Base-by-base conservation (phyloP, 2,113 vertebrate genomes). In the Mormyrus lacerda region DNA sequence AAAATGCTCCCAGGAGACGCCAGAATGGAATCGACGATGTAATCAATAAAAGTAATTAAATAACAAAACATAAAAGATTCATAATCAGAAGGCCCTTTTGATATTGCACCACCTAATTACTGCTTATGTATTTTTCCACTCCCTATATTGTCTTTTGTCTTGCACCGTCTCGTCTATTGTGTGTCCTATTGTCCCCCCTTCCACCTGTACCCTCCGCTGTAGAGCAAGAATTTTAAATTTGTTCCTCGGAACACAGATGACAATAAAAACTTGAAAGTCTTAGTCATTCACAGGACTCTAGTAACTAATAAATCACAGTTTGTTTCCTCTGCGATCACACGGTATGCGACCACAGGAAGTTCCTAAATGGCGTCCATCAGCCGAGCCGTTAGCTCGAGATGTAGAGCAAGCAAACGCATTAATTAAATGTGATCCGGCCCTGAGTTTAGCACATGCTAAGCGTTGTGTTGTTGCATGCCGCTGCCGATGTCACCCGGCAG, bases 401-500 rank as follows among this genome's bases (percentile, higher is more conserved):
- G 24, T 27, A 61, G 21, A 21, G 69, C 4, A 42, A 55, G 13
- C 69, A 58, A 42, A 11, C 4, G 6, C 31, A 51, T 65, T 58
- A 76, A 83, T 61, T 61, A 58, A 42, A 89, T 61, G 79, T 58
- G 51, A 53, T 89, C 8, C 35, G 9, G 21, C 48, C 24, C 8
- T 82, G 87, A 90, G 85, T 91, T 90, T 91, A 90, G 11, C 48
- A 51, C 53, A 51, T 55, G 88, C 87, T 85, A 87, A 9, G 5
- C 90, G 65, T 88, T 51, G 86, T 55, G 85, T 88, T 84, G 35
- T 35, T 27, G n/a, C 61, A 31, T 65, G 53, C 69, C 44, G 0
- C 88, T 76, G 83, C 84, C 24, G 89, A 47, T 87, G 79, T 91
- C 47, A 89, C 87, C 88, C 61, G 85, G 69, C 89, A 90, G 83